phyloP scores from a whole-genome alignment of 2,797 vertebrate genomes.

The Psittacula derbiana region DNA sequence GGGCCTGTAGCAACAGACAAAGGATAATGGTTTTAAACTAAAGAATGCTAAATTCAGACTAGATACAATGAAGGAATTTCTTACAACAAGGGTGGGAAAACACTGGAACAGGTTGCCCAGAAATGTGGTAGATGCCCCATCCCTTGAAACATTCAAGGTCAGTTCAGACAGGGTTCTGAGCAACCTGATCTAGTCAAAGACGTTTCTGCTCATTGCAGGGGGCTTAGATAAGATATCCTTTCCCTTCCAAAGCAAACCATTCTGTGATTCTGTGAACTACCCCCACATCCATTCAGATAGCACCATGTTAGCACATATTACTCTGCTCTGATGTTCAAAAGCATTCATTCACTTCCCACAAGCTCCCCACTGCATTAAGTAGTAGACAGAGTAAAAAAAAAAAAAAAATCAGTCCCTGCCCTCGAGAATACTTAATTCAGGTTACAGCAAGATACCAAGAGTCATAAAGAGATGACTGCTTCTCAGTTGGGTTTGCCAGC shows the following conservation, averaged over 20 bases:
- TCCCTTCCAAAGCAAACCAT: background rate
- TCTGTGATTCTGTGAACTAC: background rate
- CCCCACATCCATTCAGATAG: background rate
- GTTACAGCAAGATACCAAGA: background rate
- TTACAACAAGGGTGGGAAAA: background rate
- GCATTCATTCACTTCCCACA: background rate
- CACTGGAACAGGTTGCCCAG: background rate
- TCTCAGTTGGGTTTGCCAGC: background rate
- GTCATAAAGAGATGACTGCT: background rate
- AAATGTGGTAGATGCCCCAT: background rate
- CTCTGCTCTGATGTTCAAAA: background rate
- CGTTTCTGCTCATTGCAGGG: background rate
- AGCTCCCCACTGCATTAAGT: background rate
- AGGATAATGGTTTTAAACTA: background rate
- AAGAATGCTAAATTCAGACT: background rate
- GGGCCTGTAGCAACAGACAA: background rate
- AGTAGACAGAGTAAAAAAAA: background rate
- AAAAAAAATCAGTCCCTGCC: background rate
- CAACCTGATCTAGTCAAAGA: background rate
- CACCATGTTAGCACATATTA: background rate
- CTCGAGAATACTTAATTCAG: background rate
- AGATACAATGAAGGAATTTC: background rate
- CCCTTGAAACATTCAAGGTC: background rate
- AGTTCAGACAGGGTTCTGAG: background rate
- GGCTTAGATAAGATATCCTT: background rate